These are phyloP conservation scores for Notodonta ziczac DNA, from an alignment of 2,888 invertebrate species.

Conservation along the genomic window DNA sequence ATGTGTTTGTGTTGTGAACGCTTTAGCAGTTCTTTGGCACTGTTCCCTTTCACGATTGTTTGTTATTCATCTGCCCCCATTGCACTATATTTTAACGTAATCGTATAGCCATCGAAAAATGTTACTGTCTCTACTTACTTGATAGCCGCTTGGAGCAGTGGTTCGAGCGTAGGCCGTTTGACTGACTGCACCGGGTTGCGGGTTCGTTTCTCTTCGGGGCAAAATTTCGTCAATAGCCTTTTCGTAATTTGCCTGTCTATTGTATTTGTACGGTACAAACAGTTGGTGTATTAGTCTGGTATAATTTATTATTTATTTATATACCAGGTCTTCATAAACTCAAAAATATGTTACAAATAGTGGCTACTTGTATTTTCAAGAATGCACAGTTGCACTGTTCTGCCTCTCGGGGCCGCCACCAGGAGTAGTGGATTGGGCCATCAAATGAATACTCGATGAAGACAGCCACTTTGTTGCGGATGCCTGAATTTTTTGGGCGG, in stretches of 20 bases:
- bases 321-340: background rate
- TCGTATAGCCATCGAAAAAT: too few species aligned
- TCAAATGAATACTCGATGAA: constrained; percentile 52
- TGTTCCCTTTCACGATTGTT: constrained; percentile 31
- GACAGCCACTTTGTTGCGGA: constrained; percentile 30
- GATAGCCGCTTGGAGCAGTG: too few species aligned
- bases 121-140: too few species aligned
- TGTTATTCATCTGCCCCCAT: constrained; percentile 20
- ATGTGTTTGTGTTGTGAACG: constrained; percentile 35
- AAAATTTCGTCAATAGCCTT: too few species aligned
- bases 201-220: too few species aligned
- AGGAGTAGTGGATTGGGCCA: constrained; percentile 48
- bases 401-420: constrained; percentile 14
- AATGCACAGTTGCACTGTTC: constrained; percentile 42
- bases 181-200: too few species aligned
- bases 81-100: too few species aligned
- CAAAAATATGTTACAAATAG: background rate
- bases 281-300: too few species aligned
- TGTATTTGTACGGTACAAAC: too few species aligned
- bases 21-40: constrained; percentile 40
- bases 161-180: too few species aligned
- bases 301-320: too few species aligned
- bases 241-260: too few species aligned
- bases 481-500: constrained; percentile 41
- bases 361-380: constrained; percentile 2